phyloP scores from a whole-genome alignment of 2,888 invertebrate genomes.

The Tribolium freemani region DNA sequence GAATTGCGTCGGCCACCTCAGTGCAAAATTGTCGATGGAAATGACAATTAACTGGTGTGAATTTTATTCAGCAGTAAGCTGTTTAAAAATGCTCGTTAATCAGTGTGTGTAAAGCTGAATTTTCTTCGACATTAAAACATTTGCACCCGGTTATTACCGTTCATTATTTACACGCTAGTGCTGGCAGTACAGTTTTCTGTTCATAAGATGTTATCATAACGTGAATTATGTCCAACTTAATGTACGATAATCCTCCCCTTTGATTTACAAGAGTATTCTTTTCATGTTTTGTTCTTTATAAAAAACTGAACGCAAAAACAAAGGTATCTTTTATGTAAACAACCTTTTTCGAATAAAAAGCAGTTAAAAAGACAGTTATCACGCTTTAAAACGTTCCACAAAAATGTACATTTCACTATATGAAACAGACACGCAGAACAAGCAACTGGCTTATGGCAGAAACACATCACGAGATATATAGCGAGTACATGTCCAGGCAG shows the following conservation, averaged over 20 bases:
- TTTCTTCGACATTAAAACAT: constrained; percentile 5
- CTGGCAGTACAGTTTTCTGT: constrained; percentile 7
- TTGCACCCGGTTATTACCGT: constrained; percentile 18
- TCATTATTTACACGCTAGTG: constrained; percentile 24
- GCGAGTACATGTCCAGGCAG: constrained; percentile 13
- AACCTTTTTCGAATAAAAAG: constrained; percentile 7
- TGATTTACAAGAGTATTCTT: not conserved
- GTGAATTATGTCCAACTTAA: constrained; percentile 13
- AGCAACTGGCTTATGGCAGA: constrained; percentile 7
- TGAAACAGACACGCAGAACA: constrained; percentile 2
- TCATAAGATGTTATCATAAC: constrained; percentile 14
- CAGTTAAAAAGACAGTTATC: constrained; percentile 38
- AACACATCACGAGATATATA: constrained; percentile 23
- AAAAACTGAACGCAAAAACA: not conserved
- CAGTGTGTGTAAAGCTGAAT: not conserved
- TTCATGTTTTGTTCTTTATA: constrained; percentile 4
- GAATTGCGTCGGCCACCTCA: too few relatives aligned
- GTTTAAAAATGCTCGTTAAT: not conserved
- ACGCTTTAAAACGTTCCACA: constrained; percentile 27
- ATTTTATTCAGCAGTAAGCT: too few relatives aligned
- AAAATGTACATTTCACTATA: constrained; percentile 9
- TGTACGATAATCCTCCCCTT: not conserved
- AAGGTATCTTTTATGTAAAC: constrained; percentile 16
- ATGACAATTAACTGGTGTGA: too few relatives aligned
- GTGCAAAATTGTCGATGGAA: too few relatives aligned